Evolutionary conservation across 2,888 invertebrate genomes (phyloP), one percentile per base, ranked within the genome.

Genomic region (Beris chalybata): DNA sequence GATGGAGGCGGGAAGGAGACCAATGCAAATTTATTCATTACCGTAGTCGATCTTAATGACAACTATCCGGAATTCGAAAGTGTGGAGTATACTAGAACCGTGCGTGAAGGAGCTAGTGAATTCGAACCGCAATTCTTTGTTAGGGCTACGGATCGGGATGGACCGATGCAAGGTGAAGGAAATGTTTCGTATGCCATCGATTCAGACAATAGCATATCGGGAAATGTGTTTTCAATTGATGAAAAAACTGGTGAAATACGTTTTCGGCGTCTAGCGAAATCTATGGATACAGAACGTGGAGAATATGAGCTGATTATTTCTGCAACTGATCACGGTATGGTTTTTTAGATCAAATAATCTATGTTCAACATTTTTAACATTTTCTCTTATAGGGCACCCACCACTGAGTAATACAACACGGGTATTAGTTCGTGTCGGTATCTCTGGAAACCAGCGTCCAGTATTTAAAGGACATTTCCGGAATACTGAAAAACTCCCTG

Each of bases 121-220:
- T 92, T 94, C 76, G 89, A 92, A 71, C 91, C 93, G 0, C 90
- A 91, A 68, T 85, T 93, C 72, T 86, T 89, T 70, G 86, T 93
- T 9, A 84, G 90, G 84, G 93, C 93, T 0, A 86, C 85, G 1
- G 93, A 93, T 77, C 82, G 82, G 12, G 93, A 93, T 78, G 89
- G 91, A 0, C 85, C 86, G 0, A 83, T 81, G 4, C 90, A 90
- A 78, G 91, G 90, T 0, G 87, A 88, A 64, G 89, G 89, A 0
- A 82, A 81, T 70, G 82, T 92, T 0, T 84, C 81, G 30, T 92
- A 92, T 74, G 83, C 85, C 0, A 82, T 91, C 5, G 84, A 85
- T 67, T 85, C 87, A 0, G 88, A 89, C 70, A 90, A 90, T 71
- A 88, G 89, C 69, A 85, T 89, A 64, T 84, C 84, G 1, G 87